Evolutionary conservation across 2,888 invertebrate species (phyloP).

Genomic region (Heliconius ethilla): DNA sequence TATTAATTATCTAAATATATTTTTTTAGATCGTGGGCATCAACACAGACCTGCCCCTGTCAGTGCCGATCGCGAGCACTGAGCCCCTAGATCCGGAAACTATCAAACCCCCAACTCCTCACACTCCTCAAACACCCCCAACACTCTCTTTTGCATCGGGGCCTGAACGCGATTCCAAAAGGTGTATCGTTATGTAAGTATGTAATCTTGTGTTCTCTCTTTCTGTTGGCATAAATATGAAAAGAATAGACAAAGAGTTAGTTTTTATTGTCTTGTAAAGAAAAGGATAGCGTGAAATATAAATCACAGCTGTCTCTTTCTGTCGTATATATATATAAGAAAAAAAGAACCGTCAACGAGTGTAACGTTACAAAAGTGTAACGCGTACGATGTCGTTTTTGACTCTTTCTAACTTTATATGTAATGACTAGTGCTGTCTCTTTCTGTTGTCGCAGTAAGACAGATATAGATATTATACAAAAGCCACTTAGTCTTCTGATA

Average conservation of each 20-base stretch:
- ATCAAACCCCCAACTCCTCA: slow-evolving; percentile 53
- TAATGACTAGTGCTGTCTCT: not conserved
- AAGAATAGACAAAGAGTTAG: not conserved
- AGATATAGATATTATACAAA: not conserved
- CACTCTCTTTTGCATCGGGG: slow-evolving; percentile 1
- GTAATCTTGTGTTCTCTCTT: not conserved
- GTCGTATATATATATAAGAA: not conserved
- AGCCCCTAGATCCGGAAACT: slow-evolving; percentile 64
- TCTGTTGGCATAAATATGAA: not conserved
- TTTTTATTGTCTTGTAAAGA: not conserved
- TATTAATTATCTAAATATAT: too few species aligned
- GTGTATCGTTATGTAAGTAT: slow-evolving; percentile 59
- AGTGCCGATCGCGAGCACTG: slow-evolving; percentile 59
- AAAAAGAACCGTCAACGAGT: not conserved
- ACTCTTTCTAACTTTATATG: not conserved
- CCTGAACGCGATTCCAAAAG: slow-evolving; percentile 52
- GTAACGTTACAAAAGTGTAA: not conserved
- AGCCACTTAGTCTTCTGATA: too few species aligned
- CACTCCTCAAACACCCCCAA: slow-evolving; percentile 13
- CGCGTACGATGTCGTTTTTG: not conserved
- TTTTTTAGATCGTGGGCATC: slow-evolving; percentile 71
- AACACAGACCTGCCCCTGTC: slow-evolving; percentile 72
- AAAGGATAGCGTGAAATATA: not conserved
- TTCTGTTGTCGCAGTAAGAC: not conserved
- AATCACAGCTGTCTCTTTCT: not conserved